These are phyloP conservation scores for Drosophila burlai DNA, from an alignment of 1,140 invertebrate species.

Conservation along the genomic window DNA sequence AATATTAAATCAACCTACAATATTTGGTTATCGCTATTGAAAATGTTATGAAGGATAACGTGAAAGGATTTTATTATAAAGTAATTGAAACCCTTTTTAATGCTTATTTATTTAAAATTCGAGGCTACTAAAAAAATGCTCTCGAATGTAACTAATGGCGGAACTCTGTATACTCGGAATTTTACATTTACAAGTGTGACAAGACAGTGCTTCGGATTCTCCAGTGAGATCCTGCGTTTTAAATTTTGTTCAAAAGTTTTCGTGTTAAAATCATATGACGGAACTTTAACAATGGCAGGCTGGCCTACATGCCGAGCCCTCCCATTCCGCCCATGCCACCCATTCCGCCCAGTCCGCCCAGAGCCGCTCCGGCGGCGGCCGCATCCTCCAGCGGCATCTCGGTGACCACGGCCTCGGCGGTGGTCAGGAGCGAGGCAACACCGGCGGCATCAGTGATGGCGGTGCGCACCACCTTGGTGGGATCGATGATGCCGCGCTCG, in stretches of 20 bases:
- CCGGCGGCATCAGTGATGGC: conserved; percentile 99
- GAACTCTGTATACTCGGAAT: not conserved
- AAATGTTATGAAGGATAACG: not conserved
- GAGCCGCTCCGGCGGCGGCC: conserved; percentile 71
- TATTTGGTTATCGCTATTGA: not conserved
- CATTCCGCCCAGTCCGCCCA: conserved; percentile 62
- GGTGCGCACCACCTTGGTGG: conserved; percentile 98
- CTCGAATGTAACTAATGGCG: not conserved
- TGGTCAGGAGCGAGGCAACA: conserved; percentile 98
- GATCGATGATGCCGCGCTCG: conserved; percentile 98
- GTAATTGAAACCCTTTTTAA: not conserved
- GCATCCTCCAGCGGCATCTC: conserved; percentile 97
- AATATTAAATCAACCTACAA: not conserved
- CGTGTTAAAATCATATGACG: not conserved
- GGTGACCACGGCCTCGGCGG: conserved; percentile 97
- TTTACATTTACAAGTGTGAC: not conserved
- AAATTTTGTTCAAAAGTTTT: not conserved
- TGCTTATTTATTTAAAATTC: not conserved
- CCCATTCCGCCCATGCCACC: conserved; percentile 58
- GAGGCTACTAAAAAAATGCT: not conserved
- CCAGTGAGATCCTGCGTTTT: not conserved
- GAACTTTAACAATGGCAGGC: conserved; percentile 7
- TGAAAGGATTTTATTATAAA: no score
- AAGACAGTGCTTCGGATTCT: not conserved
- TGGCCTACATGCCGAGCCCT: conserved; percentile 56